Conservation (phyloP, 2,113 vertebrate species). For the Gnathochromis pfefferi region DNA sequence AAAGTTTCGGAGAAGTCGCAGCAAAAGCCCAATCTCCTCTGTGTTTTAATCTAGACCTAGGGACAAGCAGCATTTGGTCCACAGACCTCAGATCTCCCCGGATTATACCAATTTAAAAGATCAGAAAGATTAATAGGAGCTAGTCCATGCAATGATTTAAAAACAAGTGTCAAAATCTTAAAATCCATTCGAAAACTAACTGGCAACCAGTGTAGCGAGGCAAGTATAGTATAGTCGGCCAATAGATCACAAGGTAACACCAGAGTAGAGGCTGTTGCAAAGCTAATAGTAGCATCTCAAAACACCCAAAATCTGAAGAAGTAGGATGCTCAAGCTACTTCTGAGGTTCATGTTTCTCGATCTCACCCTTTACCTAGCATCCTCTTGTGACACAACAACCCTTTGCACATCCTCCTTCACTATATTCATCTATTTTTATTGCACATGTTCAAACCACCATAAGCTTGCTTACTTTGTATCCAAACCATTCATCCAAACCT, state of each 20-base stretch:
- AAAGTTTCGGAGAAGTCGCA: neutral
- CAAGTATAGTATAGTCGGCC: fast-evolving
- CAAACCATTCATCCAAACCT: neutral
- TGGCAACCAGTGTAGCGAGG: neutral
- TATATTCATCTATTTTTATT: neutral
- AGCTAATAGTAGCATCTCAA: neutral
- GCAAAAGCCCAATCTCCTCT: neutral
- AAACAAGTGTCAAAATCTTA: neutral
- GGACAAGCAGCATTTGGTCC: neutral
- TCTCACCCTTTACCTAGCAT: neutral
- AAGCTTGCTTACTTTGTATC: neutral
- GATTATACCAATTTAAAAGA: neutral
- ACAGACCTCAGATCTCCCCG: neutral
- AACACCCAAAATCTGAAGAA: neutral
- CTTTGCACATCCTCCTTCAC: neutral
- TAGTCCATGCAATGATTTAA: neutral
- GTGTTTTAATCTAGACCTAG: neutral
- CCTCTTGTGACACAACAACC: neutral
- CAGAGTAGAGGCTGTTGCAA: neutral
- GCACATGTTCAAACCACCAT: neutral
- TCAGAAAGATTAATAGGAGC: neutral
- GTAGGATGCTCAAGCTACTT: neutral
- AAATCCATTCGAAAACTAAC: neutral
- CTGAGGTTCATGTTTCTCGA: neutral
- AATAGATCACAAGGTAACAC: neutral